phyloP scores from a whole-genome alignment of 2,888 invertebrate species.

The Pardosa pseudoannulata region DNA sequence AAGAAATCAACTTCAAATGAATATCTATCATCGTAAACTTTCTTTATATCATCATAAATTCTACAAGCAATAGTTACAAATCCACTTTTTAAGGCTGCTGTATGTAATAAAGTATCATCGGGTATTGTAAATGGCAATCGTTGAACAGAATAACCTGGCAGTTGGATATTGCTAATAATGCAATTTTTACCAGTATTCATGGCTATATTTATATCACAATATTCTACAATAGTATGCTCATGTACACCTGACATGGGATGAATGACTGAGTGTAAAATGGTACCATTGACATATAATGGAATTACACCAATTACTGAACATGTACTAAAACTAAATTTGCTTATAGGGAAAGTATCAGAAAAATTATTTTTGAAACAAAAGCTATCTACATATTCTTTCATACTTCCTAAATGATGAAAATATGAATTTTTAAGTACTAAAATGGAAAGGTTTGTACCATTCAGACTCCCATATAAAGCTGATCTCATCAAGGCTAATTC shows the following conservation, averaged over 20 bases:
- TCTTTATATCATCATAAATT: conserved; percentile 74
- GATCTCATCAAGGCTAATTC: conserved; percentile 75
- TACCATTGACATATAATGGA: conserved; percentile 33
- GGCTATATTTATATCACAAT: conserved; percentile 77
- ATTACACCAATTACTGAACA: conserved; percentile 9
- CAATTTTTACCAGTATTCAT: conserved; percentile 76
- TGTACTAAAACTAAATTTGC: conserved; percentile 23
- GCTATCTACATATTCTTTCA: conserved; percentile 75
- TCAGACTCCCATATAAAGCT: conserved; percentile 76
- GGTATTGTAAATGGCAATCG: conserved; percentile 73
- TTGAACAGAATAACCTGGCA: conserved; percentile 28
- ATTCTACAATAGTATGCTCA: conserved; percentile 76
- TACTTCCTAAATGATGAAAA: conserved; percentile 79
- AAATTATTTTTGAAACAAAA: conserved; percentile 66
- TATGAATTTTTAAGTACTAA: conserved; percentile 77
- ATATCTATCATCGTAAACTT: not conserved
- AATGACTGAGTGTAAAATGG: conserved; percentile 77
- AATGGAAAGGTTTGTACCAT: conserved; percentile 76
- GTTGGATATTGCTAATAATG: conserved; percentile 77
- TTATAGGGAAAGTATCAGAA: conserved; percentile 42
- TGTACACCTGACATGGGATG: conserved; percentile 74
- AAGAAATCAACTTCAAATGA: conserved; percentile 54
- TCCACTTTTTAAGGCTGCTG: conserved; percentile 70
- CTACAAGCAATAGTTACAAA: conserved; percentile 74
- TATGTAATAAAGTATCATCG: conserved; percentile 73